Conservation (phyloP, 2,888 invertebrate species). For the Agrochola lychnidis region DNA sequence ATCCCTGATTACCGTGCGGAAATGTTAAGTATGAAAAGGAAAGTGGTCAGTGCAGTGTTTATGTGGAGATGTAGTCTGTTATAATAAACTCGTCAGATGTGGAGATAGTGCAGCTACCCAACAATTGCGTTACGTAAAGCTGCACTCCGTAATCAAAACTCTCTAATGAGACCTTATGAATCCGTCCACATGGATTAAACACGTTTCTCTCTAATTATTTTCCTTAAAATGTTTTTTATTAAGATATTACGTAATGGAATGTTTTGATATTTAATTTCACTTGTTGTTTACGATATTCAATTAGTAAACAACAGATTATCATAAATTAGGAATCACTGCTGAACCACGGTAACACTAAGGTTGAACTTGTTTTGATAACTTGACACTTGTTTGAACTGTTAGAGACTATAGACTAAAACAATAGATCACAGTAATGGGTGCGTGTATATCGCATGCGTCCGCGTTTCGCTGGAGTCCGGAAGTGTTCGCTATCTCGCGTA, state of each 20-base stretch:
- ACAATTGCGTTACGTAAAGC: conserved; percentile 61
- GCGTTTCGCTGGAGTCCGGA: conserved; percentile 23
- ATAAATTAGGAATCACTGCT: conserved; percentile 30
- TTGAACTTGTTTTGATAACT: conserved; percentile 36
- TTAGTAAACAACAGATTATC: not conserved
- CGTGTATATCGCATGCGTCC: conserved; percentile 18
- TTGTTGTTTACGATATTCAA: not conserved
- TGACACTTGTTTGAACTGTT: conserved; percentile 40
- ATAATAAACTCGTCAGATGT: conserved; percentile 45
- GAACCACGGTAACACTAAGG: conserved; percentile 29
- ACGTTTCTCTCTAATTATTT: conserved; percentile 38
- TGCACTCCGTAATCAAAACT: conserved; percentile 57
- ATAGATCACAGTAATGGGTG: conserved; percentile 40
- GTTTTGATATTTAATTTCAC: conserved; percentile 20
- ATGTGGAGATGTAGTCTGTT: conserved; percentile 30
- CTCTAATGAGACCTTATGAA: conserved; percentile 56
- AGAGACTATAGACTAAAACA: not conserved
- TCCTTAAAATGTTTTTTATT: conserved; percentile 2
- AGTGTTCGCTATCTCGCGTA: conserved; percentile 61
- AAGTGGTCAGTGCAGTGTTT: conserved; percentile 68
- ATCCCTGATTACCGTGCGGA: conserved; percentile 38
- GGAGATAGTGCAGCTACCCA: conserved; percentile 40
- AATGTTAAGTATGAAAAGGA: conserved; percentile 66
- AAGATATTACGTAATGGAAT: conserved; percentile 24
- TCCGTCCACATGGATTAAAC: conserved; percentile 27